phyloP scores from a whole-genome alignment of 2,113 vertebrate species.

The Cacatua alba region DNA sequence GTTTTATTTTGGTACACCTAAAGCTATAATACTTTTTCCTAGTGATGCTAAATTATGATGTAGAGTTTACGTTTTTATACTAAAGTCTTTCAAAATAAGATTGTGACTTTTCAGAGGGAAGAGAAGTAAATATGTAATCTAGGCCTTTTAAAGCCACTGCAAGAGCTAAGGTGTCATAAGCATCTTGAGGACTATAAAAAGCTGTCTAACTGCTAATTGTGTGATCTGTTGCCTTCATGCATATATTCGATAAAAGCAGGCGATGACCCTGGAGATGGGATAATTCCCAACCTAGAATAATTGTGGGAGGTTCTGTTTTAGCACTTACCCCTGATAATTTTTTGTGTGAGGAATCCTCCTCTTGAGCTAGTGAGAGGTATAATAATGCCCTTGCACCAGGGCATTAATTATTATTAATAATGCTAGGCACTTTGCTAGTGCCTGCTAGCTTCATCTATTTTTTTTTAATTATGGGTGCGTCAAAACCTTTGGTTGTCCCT shows the following conservation, averaged over 20 bases:
- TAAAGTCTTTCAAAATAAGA: not conserved
- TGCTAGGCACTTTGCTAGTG: not conserved
- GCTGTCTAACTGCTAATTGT: not conserved
- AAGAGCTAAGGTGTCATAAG: fast-evolving
- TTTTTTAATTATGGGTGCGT: not conserved
- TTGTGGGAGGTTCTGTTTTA: not conserved
- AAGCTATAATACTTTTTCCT: not conserved
- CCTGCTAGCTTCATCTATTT: not conserved
- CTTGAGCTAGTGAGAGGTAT: not conserved
- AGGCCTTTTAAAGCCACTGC: not conserved
- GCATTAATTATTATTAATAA: not conserved
- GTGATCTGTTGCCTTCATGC: not conserved
- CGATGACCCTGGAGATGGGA: fast-evolving
- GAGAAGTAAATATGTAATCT: not conserved
- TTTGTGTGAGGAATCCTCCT: not conserved
- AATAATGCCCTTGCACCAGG: not conserved
- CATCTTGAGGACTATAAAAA: not conserved
- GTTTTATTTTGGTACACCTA: not conserved
- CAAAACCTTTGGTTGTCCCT: not conserved
- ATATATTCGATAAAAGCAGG: not conserved
- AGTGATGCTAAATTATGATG: fast-evolving
- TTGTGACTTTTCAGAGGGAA: not conserved
- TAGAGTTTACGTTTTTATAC: not conserved
- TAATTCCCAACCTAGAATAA: not conserved
- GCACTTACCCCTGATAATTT: not conserved